These are phyloP conservation scores for Styela plicata DNA, from an alignment of 23 tunicate species.

Conservation along the genomic window DNA sequence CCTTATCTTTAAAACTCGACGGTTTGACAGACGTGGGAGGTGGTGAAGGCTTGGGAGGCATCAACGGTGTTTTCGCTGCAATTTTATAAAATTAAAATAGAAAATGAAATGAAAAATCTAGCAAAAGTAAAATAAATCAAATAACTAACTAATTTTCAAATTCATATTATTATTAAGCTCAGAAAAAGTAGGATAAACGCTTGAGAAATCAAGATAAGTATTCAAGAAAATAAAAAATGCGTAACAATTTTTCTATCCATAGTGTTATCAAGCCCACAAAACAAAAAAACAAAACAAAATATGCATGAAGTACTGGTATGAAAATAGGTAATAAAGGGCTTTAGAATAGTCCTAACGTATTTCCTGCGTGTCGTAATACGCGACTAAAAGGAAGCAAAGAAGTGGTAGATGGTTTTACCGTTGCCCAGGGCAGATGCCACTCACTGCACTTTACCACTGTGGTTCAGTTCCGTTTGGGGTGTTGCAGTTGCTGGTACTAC, in stretches of 20 bases:
- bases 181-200: neutral
- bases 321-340: too few species aligned
- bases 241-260: neutral
- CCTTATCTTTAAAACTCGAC: constrained; percentile 22
- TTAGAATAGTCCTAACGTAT: too few species aligned
- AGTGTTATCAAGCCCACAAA: too few species aligned
- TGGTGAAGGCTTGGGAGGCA: constrained; percentile 16
- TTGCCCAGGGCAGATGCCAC: too few species aligned
- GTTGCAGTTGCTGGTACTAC: neutral
- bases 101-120: too few species aligned
- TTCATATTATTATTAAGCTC: neutral
- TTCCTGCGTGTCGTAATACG: too few species aligned
- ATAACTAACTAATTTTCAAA: neutral
- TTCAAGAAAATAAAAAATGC: neutral
- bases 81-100: too few species aligned
- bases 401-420: too few species aligned
- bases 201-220: neutral
- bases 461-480: neutral
- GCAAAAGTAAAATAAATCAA: neutral
- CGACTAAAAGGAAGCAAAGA: too few species aligned
- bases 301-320: too few species aligned
- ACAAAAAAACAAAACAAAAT: too few species aligned
- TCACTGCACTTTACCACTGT: too few species aligned
- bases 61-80: neutral
- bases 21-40: constrained; percentile 28